Conservation (phyloP, 2,113 vertebrate species). For the Cnemophilus loriae region DNA sequence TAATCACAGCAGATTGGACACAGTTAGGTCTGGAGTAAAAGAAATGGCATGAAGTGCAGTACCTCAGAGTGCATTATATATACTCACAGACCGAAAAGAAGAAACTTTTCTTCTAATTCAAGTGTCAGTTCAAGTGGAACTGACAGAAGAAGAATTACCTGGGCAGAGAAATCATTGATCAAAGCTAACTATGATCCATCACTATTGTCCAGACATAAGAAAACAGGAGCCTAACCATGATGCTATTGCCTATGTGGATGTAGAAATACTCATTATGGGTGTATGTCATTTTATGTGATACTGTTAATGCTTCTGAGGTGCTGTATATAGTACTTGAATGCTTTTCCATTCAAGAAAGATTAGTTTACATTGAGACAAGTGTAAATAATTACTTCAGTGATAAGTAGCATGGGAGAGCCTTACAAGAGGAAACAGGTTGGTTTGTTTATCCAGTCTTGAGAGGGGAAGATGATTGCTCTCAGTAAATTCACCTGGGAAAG, state of each 20-base stretch:
- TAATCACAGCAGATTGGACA: background rate
- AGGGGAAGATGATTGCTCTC: background rate
- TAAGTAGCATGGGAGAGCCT: background rate
- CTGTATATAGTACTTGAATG: background rate
- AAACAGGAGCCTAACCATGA: background rate
- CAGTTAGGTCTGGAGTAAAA: background rate
- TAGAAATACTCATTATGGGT: background rate
- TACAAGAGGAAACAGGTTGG: background rate
- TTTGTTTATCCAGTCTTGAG: background rate
- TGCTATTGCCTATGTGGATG: fast-evolving
- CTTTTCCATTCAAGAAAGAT: background rate
- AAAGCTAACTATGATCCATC: background rate
- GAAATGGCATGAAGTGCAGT: background rate
- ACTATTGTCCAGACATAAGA: background rate
- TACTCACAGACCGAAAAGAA: background rate
- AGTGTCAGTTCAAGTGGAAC: background rate
- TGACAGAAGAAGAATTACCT: background rate
- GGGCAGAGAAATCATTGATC: background rate
- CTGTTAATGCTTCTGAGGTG: background rate
- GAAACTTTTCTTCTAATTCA: background rate
- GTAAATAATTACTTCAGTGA: background rate
- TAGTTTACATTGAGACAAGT: background rate
- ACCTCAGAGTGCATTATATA: background rate
- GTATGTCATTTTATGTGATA: background rate
- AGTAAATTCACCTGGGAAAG: background rate